Base-by-base conservation (phyloP, 2,113 vertebrate species). In the Tachuris rubrigastra region DNA sequence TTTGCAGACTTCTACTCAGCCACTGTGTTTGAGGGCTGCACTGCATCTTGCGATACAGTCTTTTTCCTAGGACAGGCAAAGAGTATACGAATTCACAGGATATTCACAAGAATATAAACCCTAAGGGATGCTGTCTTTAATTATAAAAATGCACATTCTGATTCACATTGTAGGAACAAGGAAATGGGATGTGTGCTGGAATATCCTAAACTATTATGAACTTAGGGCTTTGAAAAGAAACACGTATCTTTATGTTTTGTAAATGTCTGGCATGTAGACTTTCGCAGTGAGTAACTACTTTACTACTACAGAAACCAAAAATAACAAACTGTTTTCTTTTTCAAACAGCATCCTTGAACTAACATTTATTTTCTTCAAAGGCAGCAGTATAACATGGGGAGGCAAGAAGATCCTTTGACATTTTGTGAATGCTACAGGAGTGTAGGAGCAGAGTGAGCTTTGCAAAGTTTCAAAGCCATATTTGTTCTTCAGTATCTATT, bases 331-430 rank as follows among this genome's bases (percentile, higher is more conserved):
- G 0, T 59, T 92, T 85, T 56, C 37, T 85, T 69, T 91, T 92
- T 92, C 12, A 35, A 85, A 55, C 21, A 72, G 20, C 37, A 60
- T 86, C 25, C 33, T 63, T 75, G 25, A 75, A 10, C 74, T 92
- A 94, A 62, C n/a, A 30, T 85, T 87, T 94, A 62, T 94, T 91
- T 62, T 79, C 80, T 94, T 87, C 69, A 85, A 95, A 95, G 49
- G 53, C 53, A 85, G 39, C 25, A 66, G 37, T n/a, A 12, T 52
- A 93, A 76, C 13, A 10, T 5, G 10, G 44, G 14, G 37, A 94
- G 52, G 52, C 31, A 82, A 82, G n/a, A 75, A 63, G 62, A 78
- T 75, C 37, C 12, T 68, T 75, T 94, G 93, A 79, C 77, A 69
- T 84, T 93, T 93, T 90, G 67, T 0, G 8, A 89, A 42, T 47